Conservation (phyloP, 2,888 invertebrate species). For the Dicroscelio sp. region DNA sequence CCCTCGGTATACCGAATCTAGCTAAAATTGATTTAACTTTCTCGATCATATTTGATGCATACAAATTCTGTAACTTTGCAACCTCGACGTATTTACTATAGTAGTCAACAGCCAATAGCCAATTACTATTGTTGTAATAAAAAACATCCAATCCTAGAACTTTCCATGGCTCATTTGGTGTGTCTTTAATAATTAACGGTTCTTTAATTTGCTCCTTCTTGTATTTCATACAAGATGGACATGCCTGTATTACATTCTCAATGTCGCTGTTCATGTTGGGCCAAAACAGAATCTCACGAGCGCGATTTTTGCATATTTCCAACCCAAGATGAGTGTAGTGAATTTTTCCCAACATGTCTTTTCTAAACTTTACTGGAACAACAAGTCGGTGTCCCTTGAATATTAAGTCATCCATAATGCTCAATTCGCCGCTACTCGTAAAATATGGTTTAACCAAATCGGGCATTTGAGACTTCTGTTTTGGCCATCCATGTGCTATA, state of each 20-base stretch:
- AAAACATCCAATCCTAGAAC: too few species aligned
- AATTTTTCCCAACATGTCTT: conserved; percentile 79
- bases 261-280: too few species aligned
- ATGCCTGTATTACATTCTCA: too few species aligned
- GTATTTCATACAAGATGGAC: neutral
- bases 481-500: conserved; percentile 19
- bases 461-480: neutral
- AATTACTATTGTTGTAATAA: neutral
- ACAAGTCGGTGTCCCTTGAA: conserved; percentile 73
- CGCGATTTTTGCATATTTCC: conserved; percentile 82
- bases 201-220: too few species aligned
- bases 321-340: conserved; percentile 85
- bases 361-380: conserved; percentile 79
- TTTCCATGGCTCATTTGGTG: neutral
- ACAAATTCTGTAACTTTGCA: conserved; percentile 39
- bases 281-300: too few species aligned
- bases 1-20: conserved; percentile 59
- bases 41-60: conserved; percentile 36
- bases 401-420: conserved; percentile 26
- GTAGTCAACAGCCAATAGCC: neutral
- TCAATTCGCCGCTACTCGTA: neutral
- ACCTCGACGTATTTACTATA: conserved; percentile 73
- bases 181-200: neutral
- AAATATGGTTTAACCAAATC: neutral
- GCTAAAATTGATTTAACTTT: conserved; percentile 60